Evolutionary conservation across 1,140 invertebrate genomes (phyloP).

Genomic region (Paracyclopina nana): DNA sequence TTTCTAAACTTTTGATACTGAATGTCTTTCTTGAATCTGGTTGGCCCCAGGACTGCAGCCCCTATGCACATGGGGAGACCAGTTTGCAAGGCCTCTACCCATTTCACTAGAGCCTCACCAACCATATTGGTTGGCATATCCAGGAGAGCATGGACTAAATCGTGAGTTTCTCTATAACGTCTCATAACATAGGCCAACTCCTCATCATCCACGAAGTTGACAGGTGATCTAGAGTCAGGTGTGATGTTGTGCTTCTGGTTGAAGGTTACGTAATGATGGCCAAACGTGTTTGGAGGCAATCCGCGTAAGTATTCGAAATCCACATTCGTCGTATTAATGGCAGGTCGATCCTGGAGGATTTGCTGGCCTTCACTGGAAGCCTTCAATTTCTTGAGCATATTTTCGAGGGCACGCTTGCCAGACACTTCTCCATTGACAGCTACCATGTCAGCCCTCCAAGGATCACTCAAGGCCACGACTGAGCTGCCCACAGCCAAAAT

Average conservation of each 20-base stretch:
- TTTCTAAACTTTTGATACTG: constrained; percentile 56
- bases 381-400: constrained; percentile 38
- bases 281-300: constrained; percentile 11
- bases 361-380: constrained; percentile 33
- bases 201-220: constrained; percentile 74
- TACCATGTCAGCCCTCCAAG: constrained; percentile 55
- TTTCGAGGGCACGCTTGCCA: constrained; percentile 42
- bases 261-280: constrained; percentile 14
- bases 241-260: constrained; percentile 47
- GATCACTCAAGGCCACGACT: constrained; percentile 22
- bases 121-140: constrained; percentile 91
- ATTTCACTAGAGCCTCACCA: constrained; percentile 77
- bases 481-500: constrained; percentile 52
- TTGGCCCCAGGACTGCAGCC: constrained; percentile 65
- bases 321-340: constrained; percentile 63
- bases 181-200: constrained; percentile 90
- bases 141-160: constrained; percentile 72
- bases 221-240: constrained; percentile 65
- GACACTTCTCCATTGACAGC: constrained; percentile 78
- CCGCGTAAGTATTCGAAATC: constrained; percentile 28
- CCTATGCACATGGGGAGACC: constrained; percentile 70
- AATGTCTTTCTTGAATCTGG: constrained; percentile 39
- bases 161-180: constrained; percentile 86
- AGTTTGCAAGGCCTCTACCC: constrained; percentile 84
- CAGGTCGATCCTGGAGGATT: constrained; percentile 42